phyloP scores from a whole-genome alignment of 2,888 invertebrate species.

The Caenorhabditis becei region DNA sequence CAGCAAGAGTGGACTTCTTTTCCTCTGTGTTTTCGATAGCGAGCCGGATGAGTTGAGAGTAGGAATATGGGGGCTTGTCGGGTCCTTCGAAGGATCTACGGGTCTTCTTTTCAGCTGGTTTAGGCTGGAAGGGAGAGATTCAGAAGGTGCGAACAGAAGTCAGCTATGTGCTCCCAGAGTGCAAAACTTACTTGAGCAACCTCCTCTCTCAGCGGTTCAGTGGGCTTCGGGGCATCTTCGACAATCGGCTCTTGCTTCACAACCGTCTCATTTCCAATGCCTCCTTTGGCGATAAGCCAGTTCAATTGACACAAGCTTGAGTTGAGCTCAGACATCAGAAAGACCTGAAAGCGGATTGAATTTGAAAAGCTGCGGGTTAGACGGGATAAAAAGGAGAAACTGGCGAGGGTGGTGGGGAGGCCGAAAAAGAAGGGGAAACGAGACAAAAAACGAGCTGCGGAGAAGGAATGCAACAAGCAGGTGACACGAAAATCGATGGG shows the following conservation, averaged over 20 bases:
- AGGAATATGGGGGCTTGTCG: conserved; percentile 68
- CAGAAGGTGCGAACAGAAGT: no score
- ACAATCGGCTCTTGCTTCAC: no score
- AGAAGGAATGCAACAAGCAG: conserved; percentile 37
- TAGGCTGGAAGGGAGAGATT: background rate
- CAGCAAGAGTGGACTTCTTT: conserved; percentile 65
- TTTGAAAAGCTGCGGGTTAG: background rate
- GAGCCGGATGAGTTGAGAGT: conserved; percentile 65
- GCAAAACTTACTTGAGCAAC: background rate
- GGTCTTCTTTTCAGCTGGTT: background rate
- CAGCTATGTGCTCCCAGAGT: no score
- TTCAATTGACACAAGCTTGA: conserved; percentile 72
- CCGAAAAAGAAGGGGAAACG: conserved; percentile 10
- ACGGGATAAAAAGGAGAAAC: background rate
- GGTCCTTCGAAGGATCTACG: conserved; percentile 7
- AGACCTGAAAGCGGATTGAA: background rate
- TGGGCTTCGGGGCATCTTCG: no score
- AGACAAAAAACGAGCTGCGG: conserved; percentile 9
- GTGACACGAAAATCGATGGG: conserved; percentile 50
- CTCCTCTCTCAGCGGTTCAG: background rate
- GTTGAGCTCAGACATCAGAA: conserved; percentile 60
- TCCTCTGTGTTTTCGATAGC: conserved; percentile 63
- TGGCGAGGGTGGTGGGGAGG: conserved; percentile 4
- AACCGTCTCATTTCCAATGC: conserved; percentile 2
- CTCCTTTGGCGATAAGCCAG: conserved; percentile 71